These are phyloP conservation scores for Lates calcarifer DNA, from an alignment of 2,113 vertebrate species.

Conservation along the genomic window DNA sequence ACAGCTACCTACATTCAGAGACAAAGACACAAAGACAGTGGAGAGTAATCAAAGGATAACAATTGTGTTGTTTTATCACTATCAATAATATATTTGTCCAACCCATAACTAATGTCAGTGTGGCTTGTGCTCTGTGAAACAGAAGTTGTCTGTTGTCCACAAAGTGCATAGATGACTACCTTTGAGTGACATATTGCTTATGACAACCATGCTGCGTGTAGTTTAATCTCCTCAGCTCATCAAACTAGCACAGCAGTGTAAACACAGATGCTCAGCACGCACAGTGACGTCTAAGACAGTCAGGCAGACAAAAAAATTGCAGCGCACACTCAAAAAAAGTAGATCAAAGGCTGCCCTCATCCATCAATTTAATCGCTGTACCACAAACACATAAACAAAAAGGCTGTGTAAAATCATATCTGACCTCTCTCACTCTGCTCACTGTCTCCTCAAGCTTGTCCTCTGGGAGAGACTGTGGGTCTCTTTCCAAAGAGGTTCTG, in stretches of 20 bases:
- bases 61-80: too few relatives aligned
- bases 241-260: background rate
- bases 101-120: too few relatives aligned
- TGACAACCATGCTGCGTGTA: background rate
- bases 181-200: background rate
- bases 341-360: constrained; percentile 5
- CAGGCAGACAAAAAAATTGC: too few relatives aligned
- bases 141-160: too few relatives aligned
- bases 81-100: too few relatives aligned
- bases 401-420: background rate
- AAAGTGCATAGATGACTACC: too few relatives aligned
- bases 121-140: too few relatives aligned
- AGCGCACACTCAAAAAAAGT: background rate
- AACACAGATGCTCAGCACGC: constrained; percentile 7
- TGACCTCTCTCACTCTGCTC: background rate
- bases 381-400: background rate
- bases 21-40: too few relatives aligned
- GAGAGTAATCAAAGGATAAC: too few relatives aligned
- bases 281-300: background rate
- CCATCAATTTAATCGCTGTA: background rate
- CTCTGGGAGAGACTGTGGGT: background rate
- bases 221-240: background rate
- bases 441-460: background rate
- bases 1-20: too few relatives aligned
- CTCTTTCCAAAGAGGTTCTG: too few relatives aligned